Evolutionary conservation across 2,888 invertebrate species (phyloP).

Genomic region (Caenorhabditis doughertyi): DNA sequence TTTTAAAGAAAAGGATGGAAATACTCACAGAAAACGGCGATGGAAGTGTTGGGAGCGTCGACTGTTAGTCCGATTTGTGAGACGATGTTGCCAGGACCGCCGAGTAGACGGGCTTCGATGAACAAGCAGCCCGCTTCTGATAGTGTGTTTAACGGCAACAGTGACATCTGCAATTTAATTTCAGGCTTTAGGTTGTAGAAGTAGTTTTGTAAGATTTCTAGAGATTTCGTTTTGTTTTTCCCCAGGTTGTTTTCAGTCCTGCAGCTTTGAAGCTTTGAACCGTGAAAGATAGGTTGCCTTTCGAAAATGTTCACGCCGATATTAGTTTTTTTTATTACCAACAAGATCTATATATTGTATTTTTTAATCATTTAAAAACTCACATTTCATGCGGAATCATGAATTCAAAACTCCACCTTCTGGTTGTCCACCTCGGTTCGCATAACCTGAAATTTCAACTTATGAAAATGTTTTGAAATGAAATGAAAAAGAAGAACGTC

Average conservation of each 20-base stretch:
- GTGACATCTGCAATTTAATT: constrained; percentile 65
- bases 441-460: constrained; percentile 41
- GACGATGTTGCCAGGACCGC: constrained; percentile 64
- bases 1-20: constrained; percentile 14
- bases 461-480: not conserved
- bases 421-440: constrained; percentile 28
- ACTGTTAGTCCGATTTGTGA: constrained; percentile 76
- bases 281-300: too few relatives aligned
- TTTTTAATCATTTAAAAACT: too few relatives aligned
- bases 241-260: too few relatives aligned
- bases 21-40: constrained; percentile 79
- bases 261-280: too few relatives aligned
- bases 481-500: not conserved
- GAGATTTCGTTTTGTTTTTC: too few relatives aligned
- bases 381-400: constrained; percentile 44
- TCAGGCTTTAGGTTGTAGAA: not conserved
- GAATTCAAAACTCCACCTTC: constrained; percentile 21
- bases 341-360: not conserved
- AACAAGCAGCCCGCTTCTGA: constrained; percentile 67
- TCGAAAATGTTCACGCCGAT: too few relatives aligned
- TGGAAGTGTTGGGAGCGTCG: constrained; percentile 74
- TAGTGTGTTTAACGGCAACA: constrained; percentile 69
- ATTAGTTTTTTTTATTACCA: not conserved
- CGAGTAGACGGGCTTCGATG: constrained; percentile 71
- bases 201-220: not conserved